Conservation (phyloP, 2,113 vertebrate species). For the Microcebus jonahi region DNA sequence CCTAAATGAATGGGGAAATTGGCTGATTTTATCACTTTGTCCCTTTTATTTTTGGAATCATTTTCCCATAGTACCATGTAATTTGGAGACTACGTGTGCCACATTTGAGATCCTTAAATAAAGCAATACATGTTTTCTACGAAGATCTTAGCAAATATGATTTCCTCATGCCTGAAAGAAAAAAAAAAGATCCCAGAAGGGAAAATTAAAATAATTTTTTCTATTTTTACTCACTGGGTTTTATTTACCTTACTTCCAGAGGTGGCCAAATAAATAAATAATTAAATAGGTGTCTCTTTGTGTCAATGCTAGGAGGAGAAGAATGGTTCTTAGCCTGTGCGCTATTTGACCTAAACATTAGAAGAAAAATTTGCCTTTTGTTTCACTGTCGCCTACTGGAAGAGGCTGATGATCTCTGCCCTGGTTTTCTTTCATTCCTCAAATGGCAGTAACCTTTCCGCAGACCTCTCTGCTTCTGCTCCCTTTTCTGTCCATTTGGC, state of each 20-base stretch:
- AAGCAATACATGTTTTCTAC: background rate
- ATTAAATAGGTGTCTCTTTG: background rate
- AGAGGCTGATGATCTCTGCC: background rate
- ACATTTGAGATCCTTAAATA: background rate
- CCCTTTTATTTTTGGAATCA: background rate
- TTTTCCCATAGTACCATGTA: background rate
- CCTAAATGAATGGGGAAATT: background rate
- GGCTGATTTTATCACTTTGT: background rate
- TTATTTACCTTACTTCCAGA: conserved; percentile 26
- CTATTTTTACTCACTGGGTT: background rate
- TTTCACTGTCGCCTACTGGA: background rate
- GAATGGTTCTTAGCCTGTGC: background rate
- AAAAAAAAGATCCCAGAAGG: background rate
- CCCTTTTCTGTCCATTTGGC: background rate
- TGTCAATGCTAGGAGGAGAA: background rate
- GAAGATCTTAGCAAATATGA: background rate
- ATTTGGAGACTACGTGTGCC: background rate
- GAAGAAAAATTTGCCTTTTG: conserved; percentile 9
- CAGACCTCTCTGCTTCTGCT: background rate
- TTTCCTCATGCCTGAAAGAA: background rate
- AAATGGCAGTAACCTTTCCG: background rate
- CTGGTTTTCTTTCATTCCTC: background rate
- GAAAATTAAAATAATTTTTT: conserved; percentile 26
- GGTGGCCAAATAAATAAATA: background rate
- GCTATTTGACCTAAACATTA: background rate